Conservation (phyloP, 2,888 invertebrate genomes). For the Frankliniella intonsa region DNA sequence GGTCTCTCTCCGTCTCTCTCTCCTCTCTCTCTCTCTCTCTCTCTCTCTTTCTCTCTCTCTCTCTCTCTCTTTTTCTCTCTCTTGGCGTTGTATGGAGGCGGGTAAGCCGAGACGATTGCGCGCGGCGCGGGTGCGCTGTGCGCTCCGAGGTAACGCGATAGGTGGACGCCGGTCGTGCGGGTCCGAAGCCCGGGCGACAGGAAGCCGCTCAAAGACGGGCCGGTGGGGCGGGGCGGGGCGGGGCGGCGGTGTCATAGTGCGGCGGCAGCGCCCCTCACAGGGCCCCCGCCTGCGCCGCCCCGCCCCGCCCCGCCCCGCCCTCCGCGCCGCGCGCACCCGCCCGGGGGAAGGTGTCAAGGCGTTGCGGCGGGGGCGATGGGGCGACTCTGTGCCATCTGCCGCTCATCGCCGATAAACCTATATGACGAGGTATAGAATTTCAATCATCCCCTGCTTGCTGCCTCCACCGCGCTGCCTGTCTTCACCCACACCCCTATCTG, state of each 20-base stretch:
- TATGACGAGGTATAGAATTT: conserved; percentile 19
- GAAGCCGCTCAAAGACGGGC: no score
- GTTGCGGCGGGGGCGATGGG: no score
- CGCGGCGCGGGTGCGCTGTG: no score
- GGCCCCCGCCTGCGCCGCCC: not conserved
- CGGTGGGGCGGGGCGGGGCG: not conserved
- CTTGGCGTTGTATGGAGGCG: not conserved
- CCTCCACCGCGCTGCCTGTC: not conserved
- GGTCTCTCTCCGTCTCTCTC: not conserved
- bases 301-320: no score
- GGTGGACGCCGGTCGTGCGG: no score
- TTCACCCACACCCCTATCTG: not conserved
- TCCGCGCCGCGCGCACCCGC: not conserved
- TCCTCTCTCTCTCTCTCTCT: not conserved
- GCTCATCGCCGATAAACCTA: not conserved
- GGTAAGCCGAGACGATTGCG: no score
- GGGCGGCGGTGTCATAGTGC: not conserved
- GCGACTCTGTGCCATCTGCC: no score
- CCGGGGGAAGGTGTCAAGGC: no score
- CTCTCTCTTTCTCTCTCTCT: not conserved
- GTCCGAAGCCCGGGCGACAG: no score
- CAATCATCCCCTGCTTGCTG: not conserved
- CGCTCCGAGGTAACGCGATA: no score
- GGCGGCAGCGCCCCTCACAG: no score
- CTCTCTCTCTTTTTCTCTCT: not conserved